A percentile compares a stretch with the other conserved stretches of the same genome.
Evolutionary conservation across 92 coral and sea anemone genomes (phyloP).

Genomic region (Porites evermanni): DNA sequence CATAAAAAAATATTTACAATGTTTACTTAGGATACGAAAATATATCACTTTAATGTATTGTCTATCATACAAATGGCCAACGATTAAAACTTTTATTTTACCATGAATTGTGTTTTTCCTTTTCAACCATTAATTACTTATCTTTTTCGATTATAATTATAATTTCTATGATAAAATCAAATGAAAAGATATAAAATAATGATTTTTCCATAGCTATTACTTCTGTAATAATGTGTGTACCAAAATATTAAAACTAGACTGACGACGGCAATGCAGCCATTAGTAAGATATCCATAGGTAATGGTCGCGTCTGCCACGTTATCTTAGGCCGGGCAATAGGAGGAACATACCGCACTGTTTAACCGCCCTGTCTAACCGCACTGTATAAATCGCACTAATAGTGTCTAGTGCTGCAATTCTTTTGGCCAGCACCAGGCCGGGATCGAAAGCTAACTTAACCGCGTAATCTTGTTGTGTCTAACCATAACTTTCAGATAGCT

Average conservation of each 20-base stretch:
- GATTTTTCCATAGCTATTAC: slow-evolving; percentile 1
- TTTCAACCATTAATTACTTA: background rate
- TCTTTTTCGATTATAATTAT: background rate
- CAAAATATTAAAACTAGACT: background rate
- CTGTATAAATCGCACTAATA: too few species aligned
- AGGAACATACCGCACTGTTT: background rate
- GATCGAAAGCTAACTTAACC: too few species aligned
- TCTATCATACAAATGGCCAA: slow-evolving; percentile 14
- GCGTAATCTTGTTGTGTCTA: too few species aligned
- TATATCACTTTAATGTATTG: slow-evolving; percentile 19
- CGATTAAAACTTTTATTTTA: background rate
- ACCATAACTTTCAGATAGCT: too few species aligned
- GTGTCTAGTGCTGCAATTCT: too few species aligned
- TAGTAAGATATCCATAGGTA: too few species aligned
- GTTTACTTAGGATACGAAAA: slow-evolving; percentile 8
- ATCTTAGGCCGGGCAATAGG: background rate
- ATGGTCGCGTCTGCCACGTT: too few species aligned
- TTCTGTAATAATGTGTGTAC: background rate
- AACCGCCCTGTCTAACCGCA: too few species aligned
- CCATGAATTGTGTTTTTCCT: background rate
- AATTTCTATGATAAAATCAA: background rate
- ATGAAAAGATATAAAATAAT: background rate
- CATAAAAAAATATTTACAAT: slow-evolving; percentile 14
- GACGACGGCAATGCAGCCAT: background rate
- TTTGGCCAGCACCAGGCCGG: too few species aligned